phyloP scores from a whole-genome alignment of 2,113 vertebrate genomes.

The Saccopteryx bilineata region DNA sequence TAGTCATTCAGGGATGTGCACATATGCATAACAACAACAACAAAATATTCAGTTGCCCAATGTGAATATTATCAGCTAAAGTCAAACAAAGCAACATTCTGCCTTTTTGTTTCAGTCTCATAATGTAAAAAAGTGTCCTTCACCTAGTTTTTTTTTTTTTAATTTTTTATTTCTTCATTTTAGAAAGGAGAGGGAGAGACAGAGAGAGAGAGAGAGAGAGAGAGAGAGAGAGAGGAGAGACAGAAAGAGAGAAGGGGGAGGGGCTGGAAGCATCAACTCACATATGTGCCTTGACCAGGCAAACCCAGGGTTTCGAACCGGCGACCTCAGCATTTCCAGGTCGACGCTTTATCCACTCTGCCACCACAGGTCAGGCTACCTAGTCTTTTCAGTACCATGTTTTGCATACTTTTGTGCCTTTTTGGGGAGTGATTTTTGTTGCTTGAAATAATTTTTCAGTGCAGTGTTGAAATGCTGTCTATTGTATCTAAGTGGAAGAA shows the following conservation, averaged over 20 bases:
- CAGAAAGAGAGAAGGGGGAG: no score
- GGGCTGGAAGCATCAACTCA: no score
- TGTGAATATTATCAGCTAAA: neutral
- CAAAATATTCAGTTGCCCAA: neutral
- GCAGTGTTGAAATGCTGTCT: neutral
- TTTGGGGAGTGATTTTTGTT: neutral
- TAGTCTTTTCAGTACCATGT: neutral
- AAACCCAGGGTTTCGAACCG: no score
- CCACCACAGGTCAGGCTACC: no score
- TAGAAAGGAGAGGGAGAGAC: no score
- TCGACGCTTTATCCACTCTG: no score
- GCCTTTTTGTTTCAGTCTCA: neutral
- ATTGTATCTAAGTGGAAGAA: neutral
- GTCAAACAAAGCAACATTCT: neutral
- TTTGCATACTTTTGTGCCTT: neutral
- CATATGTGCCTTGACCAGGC: no score
- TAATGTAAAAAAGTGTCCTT: neutral
- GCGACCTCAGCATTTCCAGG: no score
- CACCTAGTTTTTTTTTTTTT: no score
- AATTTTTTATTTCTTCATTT: no score
- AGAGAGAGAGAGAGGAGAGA: no score
- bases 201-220: no score
- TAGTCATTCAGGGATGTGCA: neutral
- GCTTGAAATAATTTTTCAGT: neutral
- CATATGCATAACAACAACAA: neutral